These are phyloP conservation scores for Ptychadena robeensis DNA, from an alignment of 2,797 vertebrate genomes.

Conservation along the genomic window DNA sequence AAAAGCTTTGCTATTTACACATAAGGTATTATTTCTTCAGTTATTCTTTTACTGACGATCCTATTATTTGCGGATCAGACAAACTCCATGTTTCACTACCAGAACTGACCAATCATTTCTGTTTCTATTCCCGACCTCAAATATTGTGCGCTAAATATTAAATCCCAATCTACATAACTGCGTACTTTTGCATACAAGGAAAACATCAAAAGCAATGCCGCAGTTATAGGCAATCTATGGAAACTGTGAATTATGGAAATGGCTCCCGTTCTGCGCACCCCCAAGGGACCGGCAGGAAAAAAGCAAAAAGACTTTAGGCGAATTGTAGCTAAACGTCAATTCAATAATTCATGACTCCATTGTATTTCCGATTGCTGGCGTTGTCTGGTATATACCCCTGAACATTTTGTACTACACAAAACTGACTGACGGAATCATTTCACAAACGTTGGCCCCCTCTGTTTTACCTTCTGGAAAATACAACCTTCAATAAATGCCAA, in stretches of 20 bases:
- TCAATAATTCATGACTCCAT: slow-evolving; percentile 68
- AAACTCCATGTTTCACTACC: no score
- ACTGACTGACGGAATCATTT: slow-evolving; percentile 47
- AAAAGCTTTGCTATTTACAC: not conserved
- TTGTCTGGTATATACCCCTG: slow-evolving; percentile 51
- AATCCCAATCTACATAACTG: not conserved
- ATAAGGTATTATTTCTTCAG: not conserved
- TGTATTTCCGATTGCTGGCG: slow-evolving; percentile 59
- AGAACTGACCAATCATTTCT: not conserved
- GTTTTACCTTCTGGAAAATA: slow-evolving; percentile 53
- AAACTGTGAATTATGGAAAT: slow-evolving; percentile 63
- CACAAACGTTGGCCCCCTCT: slow-evolving; percentile 46
- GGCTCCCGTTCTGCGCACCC: slow-evolving; percentile 63
- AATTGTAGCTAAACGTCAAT: slow-evolving; percentile 59
- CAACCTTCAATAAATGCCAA: slow-evolving; percentile 60
- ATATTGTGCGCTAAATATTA: not conserved
- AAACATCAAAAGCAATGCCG: not conserved
- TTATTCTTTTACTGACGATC: not conserved
- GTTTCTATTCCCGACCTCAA: not conserved
- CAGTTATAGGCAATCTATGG: slow-evolving; percentile 62
- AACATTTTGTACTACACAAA: slow-evolving; percentile 57
- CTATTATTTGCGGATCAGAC: not conserved
- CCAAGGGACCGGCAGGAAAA: slow-evolving; percentile 62
- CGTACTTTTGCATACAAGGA: not conserved
- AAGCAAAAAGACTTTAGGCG: slow-evolving; percentile 62